Evolutionary conservation across 1,140 invertebrate genomes (phyloP), one percentile per base, ranked within the genome.

Genomic region (Lysiphlebus fabarum): DNA sequence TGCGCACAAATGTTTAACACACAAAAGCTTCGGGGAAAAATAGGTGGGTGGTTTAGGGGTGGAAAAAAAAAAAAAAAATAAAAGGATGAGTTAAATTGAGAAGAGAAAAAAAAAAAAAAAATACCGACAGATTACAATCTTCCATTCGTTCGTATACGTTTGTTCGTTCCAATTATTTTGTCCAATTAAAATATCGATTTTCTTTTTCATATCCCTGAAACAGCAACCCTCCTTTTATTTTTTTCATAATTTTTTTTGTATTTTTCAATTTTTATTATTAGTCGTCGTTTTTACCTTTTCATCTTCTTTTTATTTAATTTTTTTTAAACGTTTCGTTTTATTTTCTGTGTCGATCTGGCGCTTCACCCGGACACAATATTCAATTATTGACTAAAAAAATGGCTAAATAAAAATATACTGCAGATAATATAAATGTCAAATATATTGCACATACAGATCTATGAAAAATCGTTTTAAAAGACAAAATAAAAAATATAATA

Each of bases 171-270:
- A 78, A 78, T 78, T 78, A 76, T 78, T 78, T 76, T 76, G 74
- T 78, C 76, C 76, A 78, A 78, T 78, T 78, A 78, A 78, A 78
- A 78, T 78, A 78, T 76, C 74, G 76, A 78, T 78, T 78, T 78
- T 74, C 69, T 70, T 68, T 67, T 63, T 59, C 53, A 49, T 55
- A 60, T 38, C 44, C 40, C 12, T 12, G n/a, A 41, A 26, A n/a
- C 11, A 33, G 12, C 38, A 49, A 42, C 38, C 38, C 38, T 37
- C 10, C 54, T 57, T 58, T 54, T 59, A 26, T 14, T 11, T 38
- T 44, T 56, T 36, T 54, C 55, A 38, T 58, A 58, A 49, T 53
- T 58, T 45, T 17, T 26, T 26, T 26, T 26, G 4, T 26, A 26
- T 26, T 26, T n/a, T 26, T 26, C 17, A 26, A 26, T 26, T 26